A percentile compares a stretch with the other conserved stretches of the same genome.
These are phyloP conservation scores for Bos javanicus DNA, from an alignment of 2,113 vertebrate genomes.

Conservation along the genomic window DNA sequence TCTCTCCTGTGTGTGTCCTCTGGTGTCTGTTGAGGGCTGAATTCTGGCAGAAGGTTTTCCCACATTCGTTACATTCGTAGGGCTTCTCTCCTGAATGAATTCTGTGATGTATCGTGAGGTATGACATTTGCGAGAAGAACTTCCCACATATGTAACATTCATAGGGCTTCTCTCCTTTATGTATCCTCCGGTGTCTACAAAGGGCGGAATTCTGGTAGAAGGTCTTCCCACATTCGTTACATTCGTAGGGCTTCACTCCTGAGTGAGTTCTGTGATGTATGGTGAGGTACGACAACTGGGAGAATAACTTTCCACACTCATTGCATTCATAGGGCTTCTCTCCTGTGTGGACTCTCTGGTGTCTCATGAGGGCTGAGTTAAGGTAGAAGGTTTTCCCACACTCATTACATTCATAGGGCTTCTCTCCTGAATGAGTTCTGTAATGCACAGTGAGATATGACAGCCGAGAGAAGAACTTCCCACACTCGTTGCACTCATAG, in stretches of 20 bases:
- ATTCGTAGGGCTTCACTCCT: conserved; percentile 63
- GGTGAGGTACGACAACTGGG: conserved; percentile 63
- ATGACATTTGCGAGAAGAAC: conserved; percentile 71
- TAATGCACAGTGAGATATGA: conserved; percentile 76
- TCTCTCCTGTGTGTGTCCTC: conserved; percentile 73
- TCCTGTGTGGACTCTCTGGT: conserved; percentile 76
- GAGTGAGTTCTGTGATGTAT: conserved; percentile 69
- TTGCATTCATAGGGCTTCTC: conserved; percentile 77
- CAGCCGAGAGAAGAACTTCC: conserved; percentile 75
- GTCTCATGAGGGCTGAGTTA: conserved; percentile 74
- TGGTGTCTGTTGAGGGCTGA: conserved; percentile 73
- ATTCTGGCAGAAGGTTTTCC: conserved; percentile 75
- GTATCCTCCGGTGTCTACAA: conserved; percentile 63
- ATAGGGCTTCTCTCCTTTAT: conserved; percentile 74
- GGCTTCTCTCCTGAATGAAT: conserved; percentile 76
- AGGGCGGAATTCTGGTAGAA: conserved; percentile 71
- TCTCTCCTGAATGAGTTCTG: conserved; percentile 78
- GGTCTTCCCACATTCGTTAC: conserved; percentile 68
- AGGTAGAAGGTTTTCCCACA: conserved; percentile 77
- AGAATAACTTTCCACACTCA: conserved; percentile 77
- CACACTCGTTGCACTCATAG: conserved; percentile 74
- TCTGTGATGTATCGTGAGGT: conserved; percentile 76
- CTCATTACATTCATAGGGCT: conserved; percentile 76
- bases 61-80: conserved; percentile 73
- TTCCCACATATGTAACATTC: conserved; percentile 67